Evolutionary conservation across 2,888 invertebrate genomes (phyloP).

Genomic region (Candidula unifasciata): DNA sequence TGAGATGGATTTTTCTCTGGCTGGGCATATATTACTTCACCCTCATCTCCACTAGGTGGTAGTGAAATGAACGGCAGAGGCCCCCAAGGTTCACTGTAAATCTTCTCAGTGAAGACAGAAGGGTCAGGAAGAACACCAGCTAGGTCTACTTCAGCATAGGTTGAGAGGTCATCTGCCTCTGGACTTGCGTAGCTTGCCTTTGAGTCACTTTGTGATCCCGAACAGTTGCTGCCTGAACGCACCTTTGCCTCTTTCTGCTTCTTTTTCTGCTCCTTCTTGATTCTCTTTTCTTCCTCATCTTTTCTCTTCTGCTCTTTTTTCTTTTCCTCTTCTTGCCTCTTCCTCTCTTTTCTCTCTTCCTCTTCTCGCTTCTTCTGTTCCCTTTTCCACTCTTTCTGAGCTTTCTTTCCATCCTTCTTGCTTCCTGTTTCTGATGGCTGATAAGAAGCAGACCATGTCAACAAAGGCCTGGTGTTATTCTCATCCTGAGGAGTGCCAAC

Average conservation of each 20-base stretch:
- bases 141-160: neutral
- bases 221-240: neutral
- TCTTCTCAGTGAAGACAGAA: conserved; percentile 7
- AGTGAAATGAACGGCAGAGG: neutral
- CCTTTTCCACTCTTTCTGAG: conserved; percentile 24
- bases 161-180: conserved; percentile 26
- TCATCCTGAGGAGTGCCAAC: too few species aligned
- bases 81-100: conserved; percentile 36
- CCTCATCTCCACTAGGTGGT: neutral
- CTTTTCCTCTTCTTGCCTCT: neutral
- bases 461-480: neutral
- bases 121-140: too few species aligned
- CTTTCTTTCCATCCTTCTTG: conserved; percentile 13
- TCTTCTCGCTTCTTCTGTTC: conserved; percentile 23
- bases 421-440: conserved; percentile 12
- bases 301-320: conserved; percentile 20
- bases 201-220: neutral
- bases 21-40: conserved; percentile 15
- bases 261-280: conserved; percentile 19
- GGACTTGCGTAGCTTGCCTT: neutral
- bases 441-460: conserved; percentile 4
- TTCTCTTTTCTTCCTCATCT: conserved; percentile 24
- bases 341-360: neutral
- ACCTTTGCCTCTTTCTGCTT: neutral
- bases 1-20: neutral